These are phyloP conservation scores for Chamaea fasciata DNA, from an alignment of 2,113 vertebrate genomes.

Conservation along the genomic window DNA sequence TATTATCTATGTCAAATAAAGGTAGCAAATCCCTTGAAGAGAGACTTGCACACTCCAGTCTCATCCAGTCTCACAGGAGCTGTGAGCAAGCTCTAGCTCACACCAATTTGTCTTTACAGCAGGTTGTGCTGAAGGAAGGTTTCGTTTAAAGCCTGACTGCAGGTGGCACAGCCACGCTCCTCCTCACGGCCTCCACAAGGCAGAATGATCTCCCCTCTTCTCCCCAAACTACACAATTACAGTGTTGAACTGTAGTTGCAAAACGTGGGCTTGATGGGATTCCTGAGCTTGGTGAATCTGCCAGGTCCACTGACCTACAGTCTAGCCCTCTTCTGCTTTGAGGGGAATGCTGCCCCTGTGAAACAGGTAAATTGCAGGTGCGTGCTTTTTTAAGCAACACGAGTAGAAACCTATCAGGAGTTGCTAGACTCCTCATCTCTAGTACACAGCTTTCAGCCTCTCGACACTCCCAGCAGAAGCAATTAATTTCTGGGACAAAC, in stretches of 20 bases:
- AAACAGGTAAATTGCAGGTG: not conserved
- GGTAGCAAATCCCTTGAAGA: not conserved
- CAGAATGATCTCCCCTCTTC: not conserved
- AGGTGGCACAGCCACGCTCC: not conserved
- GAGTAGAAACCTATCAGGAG: not conserved
- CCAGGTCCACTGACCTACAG: not conserved
- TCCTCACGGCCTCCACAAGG: not conserved
- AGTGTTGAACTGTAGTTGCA: accelerated
- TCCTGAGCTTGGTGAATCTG: not conserved
- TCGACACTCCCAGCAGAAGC: slow-evolving; percentile 14
- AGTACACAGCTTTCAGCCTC: not conserved
- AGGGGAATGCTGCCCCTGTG: not conserved
- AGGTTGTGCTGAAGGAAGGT: not conserved
- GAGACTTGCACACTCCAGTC: not conserved
- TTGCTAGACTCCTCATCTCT: not conserved
- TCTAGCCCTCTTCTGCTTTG: not conserved
- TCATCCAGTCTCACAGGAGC: not conserved
- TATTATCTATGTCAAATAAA: not conserved
- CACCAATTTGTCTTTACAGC: not conserved
- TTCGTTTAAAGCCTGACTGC: not conserved
- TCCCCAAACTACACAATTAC: not conserved
- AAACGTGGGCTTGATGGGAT: accelerated
- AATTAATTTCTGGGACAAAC: slow-evolving; percentile 61
- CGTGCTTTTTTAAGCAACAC: not conserved
- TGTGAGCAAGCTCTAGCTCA: not conserved